Evolutionary conservation across 2,797 vertebrate genomes (phyloP), one percentile per base, ranked within the genome.

Genomic region (Schizopygopsis malacanthus): DNA sequence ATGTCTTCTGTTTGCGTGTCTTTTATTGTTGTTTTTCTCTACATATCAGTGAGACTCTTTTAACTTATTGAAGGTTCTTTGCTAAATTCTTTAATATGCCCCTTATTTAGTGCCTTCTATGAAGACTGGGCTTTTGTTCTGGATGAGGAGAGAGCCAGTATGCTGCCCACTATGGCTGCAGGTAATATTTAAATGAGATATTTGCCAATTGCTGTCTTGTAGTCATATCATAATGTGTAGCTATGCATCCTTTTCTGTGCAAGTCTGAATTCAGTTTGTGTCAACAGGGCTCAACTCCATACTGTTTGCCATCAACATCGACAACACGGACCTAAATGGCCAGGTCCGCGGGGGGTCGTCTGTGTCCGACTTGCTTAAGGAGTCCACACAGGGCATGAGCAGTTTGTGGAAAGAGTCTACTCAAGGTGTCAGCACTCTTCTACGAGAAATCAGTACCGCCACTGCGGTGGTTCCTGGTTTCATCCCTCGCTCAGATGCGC

Each of bases 91-190:
- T 77, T 33, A 11, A 20, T 47, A 45, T n/a, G 11, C 28, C n/a
- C 63, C 41, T 47, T 18, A 89, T 92, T 87, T 75, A 99, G 98
- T 91, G 94, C 95, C 83, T 99, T 97, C 93, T 99, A 99, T 94
- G 98, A 99, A 96, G 98, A 99, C 89, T 98, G 97, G 97, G 96
- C 98, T 75, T 99, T 99, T 89, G 91, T 98, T 89, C 95, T 98
- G 37, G 98, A 99, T 87, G 98, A 99, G 85, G 98, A 99, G 90
- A 94, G 97, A 90, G 97, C 98, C 0, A 99, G 98, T 88, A 99
- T 99, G 98, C 96, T 99, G 22, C 97, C 98, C 70, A 99, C 96
- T 0, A 99, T 99, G 98, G 98, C 98, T 91, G 98, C 98, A 91
- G 98, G 98, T 99, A 92, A 84, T 75, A 67, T 47, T 52, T 41